Evolutionary conservation across 2,888 invertebrate species (phyloP), one percentile per base, ranked within the genome.

Genomic region (Nomada flava): DNA sequence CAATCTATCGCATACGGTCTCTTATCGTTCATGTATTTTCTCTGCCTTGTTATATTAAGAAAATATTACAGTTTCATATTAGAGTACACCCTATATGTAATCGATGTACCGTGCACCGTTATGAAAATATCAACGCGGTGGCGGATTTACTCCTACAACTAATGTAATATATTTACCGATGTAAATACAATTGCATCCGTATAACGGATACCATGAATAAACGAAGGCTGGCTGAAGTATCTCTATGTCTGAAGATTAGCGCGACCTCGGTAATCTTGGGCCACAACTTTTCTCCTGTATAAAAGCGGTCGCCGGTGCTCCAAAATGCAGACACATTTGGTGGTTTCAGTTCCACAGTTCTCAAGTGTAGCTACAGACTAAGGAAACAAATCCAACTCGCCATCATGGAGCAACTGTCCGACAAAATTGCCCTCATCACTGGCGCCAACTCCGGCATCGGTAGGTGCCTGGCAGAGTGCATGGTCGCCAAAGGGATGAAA

Each of bases 401-500:
- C 53, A 69, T 9, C 47, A 93, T 93, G 94, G 92, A 94, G 57
- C 92, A 93, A 76, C 94, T 94, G 94, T 67, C 85, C 2, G 94
- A 94, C n/a, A 94, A 94, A 86, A 91, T 94, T n/a, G 94, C 93
- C 0, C 93, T 95, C 63, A 93, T 95, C 86, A 94, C 94, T 0
- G 94, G 94, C 11, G 95, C 94, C 2, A 94, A 94, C 79, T 91
- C 93, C 0, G 94, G 94, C 20, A 94, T 95, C 59, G 94, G 94
- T 2, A 93, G 93, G 1, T 92, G 94, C 2, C 88, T 94, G 29
- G 90, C 92, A 29, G 86, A 93, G 55, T 87, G 90, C 26, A 90
- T 95, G 4, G 94, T 94, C 10, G 79, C 90, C 79, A 92, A 93
- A 18, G 95, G 95, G 13, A 76, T 94, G 91, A 93, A 92, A 79